Evolutionary conservation across 2,113 vertebrate species (phyloP).

Genomic region (Sylvicapra grimmia): DNA sequence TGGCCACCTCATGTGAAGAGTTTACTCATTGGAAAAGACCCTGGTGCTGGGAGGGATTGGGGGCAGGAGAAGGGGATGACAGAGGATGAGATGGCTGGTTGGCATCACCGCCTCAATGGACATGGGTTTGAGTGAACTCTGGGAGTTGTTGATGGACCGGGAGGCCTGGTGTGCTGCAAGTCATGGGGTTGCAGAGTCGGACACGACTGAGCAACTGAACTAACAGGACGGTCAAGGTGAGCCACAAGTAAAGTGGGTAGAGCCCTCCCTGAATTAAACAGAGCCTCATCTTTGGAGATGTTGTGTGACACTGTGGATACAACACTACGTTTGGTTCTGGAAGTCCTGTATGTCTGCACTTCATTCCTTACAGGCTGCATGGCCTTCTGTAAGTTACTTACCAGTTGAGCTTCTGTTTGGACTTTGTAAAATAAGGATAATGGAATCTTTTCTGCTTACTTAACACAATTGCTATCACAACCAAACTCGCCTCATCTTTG

Average conservation of each 20-base stretch:
- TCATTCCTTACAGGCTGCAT: background rate
- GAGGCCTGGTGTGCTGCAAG: too few relatives aligned
- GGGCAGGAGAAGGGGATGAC: too few relatives aligned
- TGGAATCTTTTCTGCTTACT: background rate
- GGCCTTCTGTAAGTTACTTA: background rate
- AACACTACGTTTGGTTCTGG: background rate
- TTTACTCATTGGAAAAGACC: too few relatives aligned
- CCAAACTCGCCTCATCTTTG: background rate
- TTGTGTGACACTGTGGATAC: background rate
- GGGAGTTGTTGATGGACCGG: too few relatives aligned
- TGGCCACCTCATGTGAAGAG: too few relatives aligned
- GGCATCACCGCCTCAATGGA: too few relatives aligned
- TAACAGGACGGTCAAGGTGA: background rate
- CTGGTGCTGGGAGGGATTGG: too few relatives aligned
- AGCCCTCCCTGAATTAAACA: background rate
- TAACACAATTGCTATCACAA: background rate
- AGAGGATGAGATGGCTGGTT: too few relatives aligned
- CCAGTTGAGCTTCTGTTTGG: background rate
- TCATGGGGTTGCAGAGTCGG: too few relatives aligned
- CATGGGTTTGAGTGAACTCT: too few relatives aligned
- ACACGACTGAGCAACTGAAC: too few relatives aligned
- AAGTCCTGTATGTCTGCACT: background rate
- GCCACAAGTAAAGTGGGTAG: background rate
- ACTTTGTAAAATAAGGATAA: background rate
- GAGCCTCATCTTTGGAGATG: background rate